Percentiles rank a stretch among this genome's conserved stretches.
Evolutionary conservation across 2,888 invertebrate species (phyloP).

Genomic region (Drosophila emarginata): DNA sequence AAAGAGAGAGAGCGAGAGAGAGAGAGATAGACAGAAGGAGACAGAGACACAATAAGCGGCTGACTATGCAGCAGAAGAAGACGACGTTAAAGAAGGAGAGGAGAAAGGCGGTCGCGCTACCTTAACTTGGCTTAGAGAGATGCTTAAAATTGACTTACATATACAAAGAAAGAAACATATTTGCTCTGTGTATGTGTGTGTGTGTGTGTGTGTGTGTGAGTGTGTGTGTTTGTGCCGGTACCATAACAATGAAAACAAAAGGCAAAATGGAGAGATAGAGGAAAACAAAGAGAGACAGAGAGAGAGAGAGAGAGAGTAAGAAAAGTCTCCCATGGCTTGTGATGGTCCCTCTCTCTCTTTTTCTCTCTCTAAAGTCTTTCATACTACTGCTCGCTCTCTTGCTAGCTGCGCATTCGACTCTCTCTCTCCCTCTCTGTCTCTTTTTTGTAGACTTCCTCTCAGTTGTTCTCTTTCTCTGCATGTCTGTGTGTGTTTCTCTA

Average conservation of each 20-base stretch:
- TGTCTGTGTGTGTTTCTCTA: slow-evolving; percentile 36
- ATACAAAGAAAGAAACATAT: slow-evolving; percentile 22
- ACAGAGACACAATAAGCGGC: no score
- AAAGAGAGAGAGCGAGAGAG: neutral
- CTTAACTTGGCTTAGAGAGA: slow-evolving; percentile 41
- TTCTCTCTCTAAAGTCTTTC: neutral
- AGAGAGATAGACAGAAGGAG: no score
- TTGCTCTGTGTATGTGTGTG: slow-evolving; percentile 8
- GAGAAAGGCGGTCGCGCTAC: neutral
- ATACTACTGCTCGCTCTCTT: neutral
- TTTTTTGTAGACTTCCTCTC: slow-evolving; percentile 38
- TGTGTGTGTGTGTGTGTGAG: slow-evolving; percentile 16
- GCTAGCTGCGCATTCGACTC: slow-evolving; percentile 21
- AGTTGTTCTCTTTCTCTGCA: neutral
- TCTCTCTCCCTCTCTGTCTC: slow-evolving; percentile 13
- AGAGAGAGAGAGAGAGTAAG: slow-evolving; percentile 5
- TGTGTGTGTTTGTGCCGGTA: slow-evolving; percentile 27
- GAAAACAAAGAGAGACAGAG: slow-evolving; percentile 12
- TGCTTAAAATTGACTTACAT: slow-evolving; percentile 64
- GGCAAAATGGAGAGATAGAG: slow-evolving; percentile 35
- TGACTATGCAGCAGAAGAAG: slow-evolving; percentile 12
- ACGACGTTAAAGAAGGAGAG: slow-evolving; percentile 12
- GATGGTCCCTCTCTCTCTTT: neutral
- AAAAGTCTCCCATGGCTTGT: neutral
- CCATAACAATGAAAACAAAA: slow-evolving; percentile 51